Percentiles rank a stretch among this genome's conserved stretches.
phyloP scores from a whole-genome alignment of 2,888 invertebrate genomes.

The Drosophila kuntzei region DNA sequence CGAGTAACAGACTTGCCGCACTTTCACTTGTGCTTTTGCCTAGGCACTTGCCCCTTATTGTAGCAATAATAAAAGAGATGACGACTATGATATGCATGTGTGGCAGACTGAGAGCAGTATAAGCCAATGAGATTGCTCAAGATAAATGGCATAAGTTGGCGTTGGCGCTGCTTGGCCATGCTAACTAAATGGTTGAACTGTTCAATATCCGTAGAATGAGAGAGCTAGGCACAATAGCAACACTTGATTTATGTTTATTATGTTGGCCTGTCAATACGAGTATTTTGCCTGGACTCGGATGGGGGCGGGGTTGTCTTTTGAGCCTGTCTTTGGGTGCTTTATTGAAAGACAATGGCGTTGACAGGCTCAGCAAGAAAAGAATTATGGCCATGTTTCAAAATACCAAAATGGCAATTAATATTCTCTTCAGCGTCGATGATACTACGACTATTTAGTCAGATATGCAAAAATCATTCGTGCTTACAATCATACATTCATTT shows the following conservation, averaged over 20 bases:
- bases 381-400: conserved; percentile 56
- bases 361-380: conserved; percentile 52
- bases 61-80: conserved; percentile 68
- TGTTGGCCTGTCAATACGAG: conserved; percentile 68
- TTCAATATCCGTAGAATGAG: conserved; percentile 38
- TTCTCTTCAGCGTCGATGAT: conserved; percentile 6
- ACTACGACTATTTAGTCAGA: conserved; percentile 6
- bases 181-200: conserved; percentile 23
- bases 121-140: conserved; percentile 56
- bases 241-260: conserved; percentile 79
- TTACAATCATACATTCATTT: conserved; percentile 66
- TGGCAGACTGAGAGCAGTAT: conserved; percentile 38
- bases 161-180: conserved; percentile 26
- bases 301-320: conserved; percentile 2
- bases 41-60: conserved; percentile 29
- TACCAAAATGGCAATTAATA: conserved; percentile 69
- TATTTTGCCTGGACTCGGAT: conserved; percentile 26
- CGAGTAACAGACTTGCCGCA: conserved; percentile 44
- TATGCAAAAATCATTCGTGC: conserved; percentile 43
- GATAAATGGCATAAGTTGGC: conserved; percentile 64
- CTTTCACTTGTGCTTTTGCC: conserved; percentile 27
- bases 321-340: conserved; percentile 39
- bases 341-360: conserved; percentile 72
- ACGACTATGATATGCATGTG: conserved; percentile 78
- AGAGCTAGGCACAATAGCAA: conserved; percentile 51